Percentiles rank a stretch among this genome's conserved stretches.
Conservation (phyloP, 2,888 invertebrate species). For the Cerastoderma edule region DNA sequence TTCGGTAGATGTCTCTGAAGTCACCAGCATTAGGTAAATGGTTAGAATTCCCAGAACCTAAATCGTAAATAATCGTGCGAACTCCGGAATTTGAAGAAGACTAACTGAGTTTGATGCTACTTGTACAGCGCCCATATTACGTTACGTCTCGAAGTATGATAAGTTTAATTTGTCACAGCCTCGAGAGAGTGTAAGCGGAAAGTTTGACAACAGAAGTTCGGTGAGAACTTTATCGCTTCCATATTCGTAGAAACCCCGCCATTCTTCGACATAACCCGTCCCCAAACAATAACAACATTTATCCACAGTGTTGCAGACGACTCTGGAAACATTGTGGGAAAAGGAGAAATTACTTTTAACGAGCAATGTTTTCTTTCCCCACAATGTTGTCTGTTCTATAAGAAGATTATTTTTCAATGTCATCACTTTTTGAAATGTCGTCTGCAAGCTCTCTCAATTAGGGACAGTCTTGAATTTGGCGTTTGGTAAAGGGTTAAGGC, state of each 20-base stretch:
- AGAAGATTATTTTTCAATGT: too few species aligned
- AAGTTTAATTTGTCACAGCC: conserved; percentile 18
- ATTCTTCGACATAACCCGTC: background rate
- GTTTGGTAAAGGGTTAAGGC: too few species aligned
- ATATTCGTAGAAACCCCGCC: background rate
- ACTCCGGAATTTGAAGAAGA: background rate
- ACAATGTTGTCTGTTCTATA: too few species aligned
- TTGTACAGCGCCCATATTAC: background rate
- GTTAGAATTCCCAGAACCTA: background rate
- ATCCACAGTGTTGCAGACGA: background rate
- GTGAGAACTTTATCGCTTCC: background rate
- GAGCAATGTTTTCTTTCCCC: too few species aligned
- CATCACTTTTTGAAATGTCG: too few species aligned
- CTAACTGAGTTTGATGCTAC: background rate
- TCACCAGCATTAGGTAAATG: too few species aligned
- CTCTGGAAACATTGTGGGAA: too few species aligned
- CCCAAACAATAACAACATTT: background rate
- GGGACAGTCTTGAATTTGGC: too few species aligned
- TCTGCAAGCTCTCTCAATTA: too few species aligned
- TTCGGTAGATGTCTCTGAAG: too few species aligned
- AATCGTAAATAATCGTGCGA: background rate
- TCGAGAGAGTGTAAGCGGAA: too few species aligned
- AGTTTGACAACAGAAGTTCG: too few species aligned
- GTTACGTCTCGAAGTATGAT: conserved; percentile 15
- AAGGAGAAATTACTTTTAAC: background rate